phyloP scores from a whole-genome alignment of 2,888 invertebrate species.

The Coenonympha arcania region DNA sequence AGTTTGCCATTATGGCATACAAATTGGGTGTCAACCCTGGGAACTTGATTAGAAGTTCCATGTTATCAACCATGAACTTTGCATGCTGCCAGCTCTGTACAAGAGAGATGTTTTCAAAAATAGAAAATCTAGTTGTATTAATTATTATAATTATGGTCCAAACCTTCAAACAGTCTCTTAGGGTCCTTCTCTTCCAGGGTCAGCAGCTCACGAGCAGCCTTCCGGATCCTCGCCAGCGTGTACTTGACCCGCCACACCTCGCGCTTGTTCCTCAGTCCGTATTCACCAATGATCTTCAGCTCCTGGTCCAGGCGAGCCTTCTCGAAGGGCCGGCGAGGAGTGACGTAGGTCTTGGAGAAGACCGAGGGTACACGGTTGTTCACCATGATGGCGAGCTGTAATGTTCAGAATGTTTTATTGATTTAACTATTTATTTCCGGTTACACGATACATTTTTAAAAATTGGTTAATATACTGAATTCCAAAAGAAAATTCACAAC shows the following conservation, averaged over 20 bases:
- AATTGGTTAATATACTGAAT: too few species aligned
- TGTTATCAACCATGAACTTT: too few species aligned
- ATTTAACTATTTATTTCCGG: neutral
- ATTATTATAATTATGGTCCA: too few species aligned
- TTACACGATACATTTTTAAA: too few species aligned
- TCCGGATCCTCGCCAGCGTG: slow-evolving; percentile 98
- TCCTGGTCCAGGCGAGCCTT: slow-evolving; percentile 99
- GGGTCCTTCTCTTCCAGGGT: slow-evolving; percentile 99
- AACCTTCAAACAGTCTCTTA: slow-evolving; percentile 98
- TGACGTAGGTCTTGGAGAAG: slow-evolving; percentile 98
- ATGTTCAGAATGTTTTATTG: slow-evolving; percentile 9
- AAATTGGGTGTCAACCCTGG: too few species aligned
- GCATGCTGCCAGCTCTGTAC: too few species aligned
- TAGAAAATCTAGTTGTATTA: too few species aligned
- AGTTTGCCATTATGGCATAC: too few species aligned
- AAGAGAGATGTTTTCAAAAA: too few species aligned
- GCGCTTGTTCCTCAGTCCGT: slow-evolving; percentile 98
- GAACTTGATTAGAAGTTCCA: too few species aligned
- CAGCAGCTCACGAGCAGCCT: slow-evolving; percentile 98
- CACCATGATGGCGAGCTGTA: slow-evolving; percentile 84
- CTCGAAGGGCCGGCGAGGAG: slow-evolving; percentile 99
- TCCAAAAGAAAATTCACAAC: too few species aligned
- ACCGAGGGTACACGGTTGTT: slow-evolving; percentile 94
- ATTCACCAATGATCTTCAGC: slow-evolving; percentile 99
- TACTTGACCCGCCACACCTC: slow-evolving; percentile 99